Base-by-base conservation (phyloP, 2,888 invertebrate genomes). In the Dioctria rufipes region DNA sequence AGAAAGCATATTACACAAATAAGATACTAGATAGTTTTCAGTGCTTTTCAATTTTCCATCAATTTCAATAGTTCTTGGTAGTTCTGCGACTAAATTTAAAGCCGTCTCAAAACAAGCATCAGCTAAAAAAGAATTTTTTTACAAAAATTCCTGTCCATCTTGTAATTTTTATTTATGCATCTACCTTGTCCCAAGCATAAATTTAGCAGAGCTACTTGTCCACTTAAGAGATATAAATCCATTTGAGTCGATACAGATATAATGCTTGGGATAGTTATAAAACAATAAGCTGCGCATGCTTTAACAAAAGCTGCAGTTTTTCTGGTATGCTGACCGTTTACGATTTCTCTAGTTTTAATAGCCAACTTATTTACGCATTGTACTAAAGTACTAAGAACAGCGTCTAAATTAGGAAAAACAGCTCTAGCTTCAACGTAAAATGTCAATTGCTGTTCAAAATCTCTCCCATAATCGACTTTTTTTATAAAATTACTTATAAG, bases 211-310 rank as follows among this genome's bases (percentile, higher is more conserved):
- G 98, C 96, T 65, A 96, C 95, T 90, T 97, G 96, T 25, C 96
- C 97, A 11, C 95, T 94, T 5, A 96, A 90, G 80, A 98, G 91
- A 90, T 97, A 97, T 69, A 98, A 92, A 85, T 95, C 94, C 85
- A 97, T 92, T 86, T 95, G 92, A 40, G 93, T 91, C 82, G 94
- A 92, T n/a, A 94, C 91, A 81, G 95, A 94, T 85, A 92, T 93
- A 87, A 99, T 92, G 11, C 98, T 98, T n/a, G 99, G 99, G 87
- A 98, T 95, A 6, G 98, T 98, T 83, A 99, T 98, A 89, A 95
- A 98, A 88, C 95, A 95, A 90, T 96, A 99, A 0, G 99, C 98
- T 65, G 96, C 94, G 90, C 98, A 98, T 3, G 98, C 98, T 86
- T 96, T 93, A 46, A 96, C 95, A 90, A 98, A 95, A 85, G 96